Evolutionary conservation across 2,113 vertebrate species (phyloP), one percentile per base, ranked within the genome.

Genomic region (Tympanuchus pallidicinctus): DNA sequence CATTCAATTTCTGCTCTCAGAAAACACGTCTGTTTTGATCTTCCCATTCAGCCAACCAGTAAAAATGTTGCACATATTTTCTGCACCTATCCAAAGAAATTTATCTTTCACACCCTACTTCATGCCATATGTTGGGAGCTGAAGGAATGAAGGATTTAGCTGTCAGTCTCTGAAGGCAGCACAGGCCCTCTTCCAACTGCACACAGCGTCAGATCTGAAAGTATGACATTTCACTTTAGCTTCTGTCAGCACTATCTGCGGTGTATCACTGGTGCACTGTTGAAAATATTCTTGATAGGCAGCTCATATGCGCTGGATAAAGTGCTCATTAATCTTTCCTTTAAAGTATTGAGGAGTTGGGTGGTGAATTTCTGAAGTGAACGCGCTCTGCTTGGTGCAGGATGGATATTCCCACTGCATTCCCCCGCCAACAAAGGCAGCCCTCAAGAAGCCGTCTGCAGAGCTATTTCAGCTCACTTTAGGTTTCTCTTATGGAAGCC

Each of bases 61-160:
- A 73, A 72, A 96, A 95, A 92, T 22, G 61, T 65, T 60, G 89
- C 88, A 75, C 94, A 89, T 90, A 88, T 97, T 97, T 97, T 95
- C 93, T 90, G 87, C 93, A 97, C 96, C 97, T 96, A 90, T 96
- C 96, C 90, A 84, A 67, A 96, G 97, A 96, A 95, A 97, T 96
- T 95, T 95, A 89, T 97, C 97, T 97, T 96, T 97, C 96, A 96
- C 97, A 97, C 96, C 95, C 97, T 94, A 81, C 97, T 96, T 96
- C 38, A 10, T 88, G 97, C 97, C 97, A 92, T 97, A 94, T 95
- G 97, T 78, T 85, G 94, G 96, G 67, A 92, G 95, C 96, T 90
- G 96, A 97, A 95, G 91, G 96, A 92, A 95, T 89, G 97, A 94
- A 92, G 96, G 95, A 96, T 97, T 96, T 95, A 92, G 97, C 97